Evolutionary conservation across 2,113 vertebrate species (phyloP).

Genomic region (Myotis brandtii): DNA sequence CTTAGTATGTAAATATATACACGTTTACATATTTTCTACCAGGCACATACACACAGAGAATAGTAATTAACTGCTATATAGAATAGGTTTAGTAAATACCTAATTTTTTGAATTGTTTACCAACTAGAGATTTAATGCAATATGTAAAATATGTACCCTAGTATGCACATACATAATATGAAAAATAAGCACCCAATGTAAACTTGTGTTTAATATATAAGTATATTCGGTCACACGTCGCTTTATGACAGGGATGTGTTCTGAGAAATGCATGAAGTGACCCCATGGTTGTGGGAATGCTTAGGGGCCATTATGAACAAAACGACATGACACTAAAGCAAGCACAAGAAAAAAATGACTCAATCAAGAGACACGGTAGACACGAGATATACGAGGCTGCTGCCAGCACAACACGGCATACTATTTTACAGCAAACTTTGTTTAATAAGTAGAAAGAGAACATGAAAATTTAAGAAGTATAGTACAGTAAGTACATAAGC

Average conservation of each 20-base stretch:
- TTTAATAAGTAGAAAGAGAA: not conserved
- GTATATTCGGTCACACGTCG: not conserved
- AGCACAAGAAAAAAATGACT: not conserved
- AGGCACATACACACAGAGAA: not conserved
- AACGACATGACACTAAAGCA: not conserved
- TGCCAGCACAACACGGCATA: accelerated
- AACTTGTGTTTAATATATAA: not conserved
- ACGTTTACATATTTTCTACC: not conserved
- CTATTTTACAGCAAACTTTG: not conserved
- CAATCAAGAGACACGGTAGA: not conserved
- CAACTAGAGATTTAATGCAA: not conserved
- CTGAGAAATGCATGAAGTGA: not conserved
- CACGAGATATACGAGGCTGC: not conserved
- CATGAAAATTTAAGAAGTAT: not conserved
- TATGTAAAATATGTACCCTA: not conserved
- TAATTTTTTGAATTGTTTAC: not conserved
- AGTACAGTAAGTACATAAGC: not conserved
- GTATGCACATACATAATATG: not conserved
- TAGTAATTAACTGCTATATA: not conserved
- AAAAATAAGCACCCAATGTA: not conserved
- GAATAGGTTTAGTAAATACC: not conserved
- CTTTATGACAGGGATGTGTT: not conserved
- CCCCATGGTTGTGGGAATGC: not conserved
- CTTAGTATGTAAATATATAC: not conserved
- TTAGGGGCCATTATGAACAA: not conserved